Evolutionary conservation across 2,113 vertebrate genomes (phyloP), one percentile per base, ranked within the genome.

Genomic region (Caretta caretta): DNA sequence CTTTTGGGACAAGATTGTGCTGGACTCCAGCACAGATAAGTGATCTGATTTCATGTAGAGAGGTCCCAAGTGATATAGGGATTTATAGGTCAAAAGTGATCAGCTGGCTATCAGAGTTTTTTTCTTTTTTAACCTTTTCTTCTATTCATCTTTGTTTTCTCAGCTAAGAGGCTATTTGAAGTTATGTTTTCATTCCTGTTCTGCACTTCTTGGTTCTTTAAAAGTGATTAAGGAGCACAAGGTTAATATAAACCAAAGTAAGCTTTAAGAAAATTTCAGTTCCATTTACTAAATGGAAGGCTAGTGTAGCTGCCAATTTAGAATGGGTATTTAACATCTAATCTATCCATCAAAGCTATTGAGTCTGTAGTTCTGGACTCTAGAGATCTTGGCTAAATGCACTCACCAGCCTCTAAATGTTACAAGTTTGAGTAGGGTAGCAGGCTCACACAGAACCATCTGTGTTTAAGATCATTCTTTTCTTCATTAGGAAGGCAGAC

Each of bases 351-450:
- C 76, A 19, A 13, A 75, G 1, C 16, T 2, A 4, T 89, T 49
- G 35, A 53, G 0, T 13, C 51, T 69, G 46, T 62, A 82, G 54
- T 7, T 51, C 42, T 17, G 35, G 83, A 46, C 49, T n/a, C 13
- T 1, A 1, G 3, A 5, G 48, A n/a, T 59, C 81, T 59, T 19
- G 14, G 9, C n/a, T 42, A 29, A n/a, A 1, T 6, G 13, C 1
- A 62, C 53, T 54, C 76, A 56, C 0, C 49, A 62, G 65, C 72
- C 3, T 1, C 14, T 9, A 50, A 14, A 0, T 3, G 38, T 72
- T 6, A 69, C 3, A 54, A 46, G 6, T 19, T 38, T 65, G 22
- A 79, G 54, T 1, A 90, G 29, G 8, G 1, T 48, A 9, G 27
- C 69, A 25, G 24, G 5, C 2, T 38, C 1, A 31, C 54, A 35